phyloP scores from a whole-genome alignment of 1,140 invertebrate species.

The Ylistrum balloti region DNA sequence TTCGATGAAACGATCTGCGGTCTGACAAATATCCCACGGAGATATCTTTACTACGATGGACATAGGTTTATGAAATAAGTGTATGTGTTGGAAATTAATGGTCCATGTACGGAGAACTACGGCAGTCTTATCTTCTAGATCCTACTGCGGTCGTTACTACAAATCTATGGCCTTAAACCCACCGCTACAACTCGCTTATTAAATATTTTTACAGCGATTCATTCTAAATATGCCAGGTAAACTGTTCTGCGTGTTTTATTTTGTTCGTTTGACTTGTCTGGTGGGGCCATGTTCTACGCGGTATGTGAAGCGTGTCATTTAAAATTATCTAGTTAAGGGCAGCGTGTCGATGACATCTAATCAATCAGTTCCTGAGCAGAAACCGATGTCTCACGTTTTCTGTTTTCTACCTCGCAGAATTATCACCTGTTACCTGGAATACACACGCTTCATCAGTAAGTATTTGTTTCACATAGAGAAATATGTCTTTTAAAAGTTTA shows the following conservation, averaged over 20 bases:
- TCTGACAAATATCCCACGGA: not conserved
- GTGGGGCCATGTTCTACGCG: too few relatives aligned
- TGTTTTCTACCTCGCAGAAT: not conserved
- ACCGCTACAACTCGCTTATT: not conserved
- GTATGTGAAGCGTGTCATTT: not conserved
- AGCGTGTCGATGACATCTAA: not conserved
- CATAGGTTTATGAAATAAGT: not conserved
- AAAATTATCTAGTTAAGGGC: too few relatives aligned
- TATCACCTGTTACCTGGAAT: too few relatives aligned
- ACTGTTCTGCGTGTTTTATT: not conserved
- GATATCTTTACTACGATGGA: not conserved
- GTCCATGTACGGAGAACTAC: not conserved
- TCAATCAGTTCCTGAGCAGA: not conserved
- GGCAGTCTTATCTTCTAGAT: not conserved
- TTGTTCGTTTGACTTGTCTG: not conserved
- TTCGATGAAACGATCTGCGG: not conserved
- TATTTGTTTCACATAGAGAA: too few relatives aligned
- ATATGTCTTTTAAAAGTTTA: too few relatives aligned
- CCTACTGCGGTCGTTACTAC: not conserved
- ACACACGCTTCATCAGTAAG: too few relatives aligned
- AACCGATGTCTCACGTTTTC: not conserved
- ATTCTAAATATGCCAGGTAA: not conserved
- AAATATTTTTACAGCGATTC: slow-evolving; percentile 20
- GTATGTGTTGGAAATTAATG: not conserved
- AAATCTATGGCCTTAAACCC: not conserved